Evolutionary conservation across 1,140 invertebrate genomes (phyloP).

Genomic region (Thaumetopoea pityocampa): DNA sequence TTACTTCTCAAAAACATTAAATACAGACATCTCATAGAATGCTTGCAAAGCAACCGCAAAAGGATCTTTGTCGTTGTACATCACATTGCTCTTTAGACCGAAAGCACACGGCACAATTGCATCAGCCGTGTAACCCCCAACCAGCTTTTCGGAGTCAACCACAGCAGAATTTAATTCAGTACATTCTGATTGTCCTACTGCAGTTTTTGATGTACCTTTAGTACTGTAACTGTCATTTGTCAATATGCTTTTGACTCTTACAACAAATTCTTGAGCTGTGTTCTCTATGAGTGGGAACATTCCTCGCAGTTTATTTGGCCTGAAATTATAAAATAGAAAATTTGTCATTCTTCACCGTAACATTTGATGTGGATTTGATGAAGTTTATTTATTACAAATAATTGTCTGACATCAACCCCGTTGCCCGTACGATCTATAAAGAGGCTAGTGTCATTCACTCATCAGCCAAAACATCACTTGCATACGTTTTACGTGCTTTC

Average conservation of each 20-base stretch:
- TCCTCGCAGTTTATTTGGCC: conserved; percentile 59
- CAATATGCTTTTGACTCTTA: too few species aligned
- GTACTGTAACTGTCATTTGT: too few species aligned
- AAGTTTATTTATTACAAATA: too few species aligned
- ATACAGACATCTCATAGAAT: conserved; percentile 57
- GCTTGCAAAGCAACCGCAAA: conserved; percentile 58
- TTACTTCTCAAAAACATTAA: conserved; percentile 67
- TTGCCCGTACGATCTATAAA: too few species aligned
- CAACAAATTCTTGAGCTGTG: conserved; percentile 54
- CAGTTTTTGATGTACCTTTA: not conserved
- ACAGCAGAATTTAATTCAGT: conserved; percentile 3
- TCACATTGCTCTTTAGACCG: conserved; percentile 58
- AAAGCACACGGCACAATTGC: conserved; percentile 67
- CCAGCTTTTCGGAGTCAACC: conserved; percentile 46
- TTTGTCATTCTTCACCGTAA: too few species aligned
- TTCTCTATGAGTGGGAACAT: conserved; percentile 62
- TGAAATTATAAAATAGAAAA: conserved; percentile 34
- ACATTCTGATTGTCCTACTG: not conserved
- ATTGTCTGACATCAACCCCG: too few species aligned
- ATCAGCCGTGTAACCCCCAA: conserved; percentile 61
- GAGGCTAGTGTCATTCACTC: too few species aligned
- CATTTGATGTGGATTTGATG: too few species aligned
- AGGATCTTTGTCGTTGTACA: conserved; percentile 54
- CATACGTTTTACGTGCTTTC: too few species aligned
- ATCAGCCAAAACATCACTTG: too few species aligned